phyloP scores from a whole-genome alignment of 2,797 vertebrate species.

The Ptychadena robeensis region DNA sequence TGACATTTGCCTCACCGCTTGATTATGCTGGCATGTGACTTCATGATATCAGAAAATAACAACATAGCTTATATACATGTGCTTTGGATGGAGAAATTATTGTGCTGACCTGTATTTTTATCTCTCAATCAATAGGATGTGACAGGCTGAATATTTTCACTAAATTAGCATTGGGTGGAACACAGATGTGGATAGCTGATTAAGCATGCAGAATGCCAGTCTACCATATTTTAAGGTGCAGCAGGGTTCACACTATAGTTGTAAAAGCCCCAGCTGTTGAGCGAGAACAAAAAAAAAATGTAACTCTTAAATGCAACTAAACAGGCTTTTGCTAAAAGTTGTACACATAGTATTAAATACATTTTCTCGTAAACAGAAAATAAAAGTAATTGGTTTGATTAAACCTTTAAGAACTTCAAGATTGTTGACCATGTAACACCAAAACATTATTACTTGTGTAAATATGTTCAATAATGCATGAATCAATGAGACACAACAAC shows the following conservation, averaged over 20 bases:
- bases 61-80: constrained; percentile 32
- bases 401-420: no score
- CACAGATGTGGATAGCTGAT: constrained; percentile 69
- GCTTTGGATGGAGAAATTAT: constrained; percentile 49
- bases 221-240: constrained; percentile 66
- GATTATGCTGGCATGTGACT: constrained; percentile 16
- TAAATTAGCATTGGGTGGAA: constrained; percentile 62
- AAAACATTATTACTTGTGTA: no score
- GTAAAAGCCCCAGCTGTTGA: constrained; percentile 61
- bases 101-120: constrained; percentile 64
- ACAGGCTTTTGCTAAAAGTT: not conserved
- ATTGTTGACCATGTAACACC: no score
- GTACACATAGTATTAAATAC: no score
- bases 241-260: constrained; percentile 53
- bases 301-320: not conserved
- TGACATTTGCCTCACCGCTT: constrained; percentile 38
- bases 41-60: constrained; percentile 29
- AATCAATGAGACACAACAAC: no score
- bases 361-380: no score
- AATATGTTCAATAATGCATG: no score
- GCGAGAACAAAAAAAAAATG: not conserved
- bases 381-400: no score
- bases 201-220: constrained; percentile 66
- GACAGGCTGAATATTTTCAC: constrained; percentile 64
- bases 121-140: constrained; percentile 66